phyloP scores from a whole-genome alignment of 2,113 vertebrate species.

The Lepus americanus region DNA sequence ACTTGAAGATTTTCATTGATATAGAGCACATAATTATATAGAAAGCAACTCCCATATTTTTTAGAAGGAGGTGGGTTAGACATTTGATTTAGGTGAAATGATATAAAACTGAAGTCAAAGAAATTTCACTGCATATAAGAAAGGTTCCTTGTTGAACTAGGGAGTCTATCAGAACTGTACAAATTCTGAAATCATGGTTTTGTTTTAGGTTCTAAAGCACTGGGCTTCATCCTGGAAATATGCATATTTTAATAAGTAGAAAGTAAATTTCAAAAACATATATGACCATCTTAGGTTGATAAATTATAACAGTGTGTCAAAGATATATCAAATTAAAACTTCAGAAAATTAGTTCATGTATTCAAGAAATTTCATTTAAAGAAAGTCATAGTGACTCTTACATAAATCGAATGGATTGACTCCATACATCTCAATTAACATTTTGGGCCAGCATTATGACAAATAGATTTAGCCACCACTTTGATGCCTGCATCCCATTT shows the following conservation, averaged over 20 bases:
- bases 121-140: not conserved
- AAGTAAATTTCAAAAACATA: not conserved
- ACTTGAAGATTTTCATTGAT: not conserved
- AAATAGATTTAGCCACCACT: too few species aligned
- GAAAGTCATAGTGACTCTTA: not conserved
- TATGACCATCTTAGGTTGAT: not conserved
- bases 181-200: conserved; percentile 13
- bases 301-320: conserved; percentile 6
- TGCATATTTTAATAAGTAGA: conserved; percentile 16
- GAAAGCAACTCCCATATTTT: not conserved
- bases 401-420: conserved; percentile 13
- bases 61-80: not conserved
- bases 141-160: not conserved
- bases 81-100: not conserved
- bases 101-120: not conserved
- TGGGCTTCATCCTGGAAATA: not conserved
- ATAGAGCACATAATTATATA: not conserved
- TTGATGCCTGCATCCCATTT: too few species aligned
- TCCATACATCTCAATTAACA: not conserved
- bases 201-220: not conserved
- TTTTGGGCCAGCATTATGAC: not conserved
- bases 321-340: conserved; percentile 43
- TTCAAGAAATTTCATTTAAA: conserved; percentile 6
- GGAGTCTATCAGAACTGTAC: not conserved
- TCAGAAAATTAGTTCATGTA: not conserved